phyloP scores from a whole-genome alignment of 23 tunicate genomes.

The Botrylloides violaceus region DNA sequence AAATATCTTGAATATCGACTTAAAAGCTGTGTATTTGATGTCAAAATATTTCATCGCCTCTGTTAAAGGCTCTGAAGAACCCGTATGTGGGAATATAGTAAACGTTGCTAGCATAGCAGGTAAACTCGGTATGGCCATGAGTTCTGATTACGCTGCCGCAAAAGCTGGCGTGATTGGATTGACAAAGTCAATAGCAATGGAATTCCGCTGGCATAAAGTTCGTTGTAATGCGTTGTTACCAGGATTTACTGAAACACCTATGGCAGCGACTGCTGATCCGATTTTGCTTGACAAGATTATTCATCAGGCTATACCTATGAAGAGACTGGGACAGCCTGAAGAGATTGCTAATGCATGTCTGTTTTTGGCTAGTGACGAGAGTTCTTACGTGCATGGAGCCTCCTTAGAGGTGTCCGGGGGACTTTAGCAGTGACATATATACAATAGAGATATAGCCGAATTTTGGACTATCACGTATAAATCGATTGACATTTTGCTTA shows the following conservation, averaged over 20 bases:
- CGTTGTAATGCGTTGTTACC: slow-evolving; percentile 69
- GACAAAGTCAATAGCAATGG: slow-evolving; percentile 72
- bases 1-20: neutral
- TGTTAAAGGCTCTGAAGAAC: slow-evolving; percentile 16
- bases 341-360: neutral
- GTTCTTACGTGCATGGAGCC: neutral
- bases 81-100: slow-evolving; percentile 10
- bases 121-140: neutral
- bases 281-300: neutral
- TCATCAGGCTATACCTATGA: neutral
- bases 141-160: slow-evolving; percentile 66
- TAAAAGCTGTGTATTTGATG: slow-evolving; percentile 39
- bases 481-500: too few species aligned
- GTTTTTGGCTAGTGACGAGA: neutral
- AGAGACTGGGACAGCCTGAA: neutral
- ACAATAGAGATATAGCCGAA: too few species aligned
- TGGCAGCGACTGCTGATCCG: slow-evolving; percentile 8
- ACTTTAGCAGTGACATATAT: too few species aligned
- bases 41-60: slow-evolving; percentile 41
- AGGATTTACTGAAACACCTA: slow-evolving; percentile 50
- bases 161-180: slow-evolving; percentile 80
- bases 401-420: neutral
- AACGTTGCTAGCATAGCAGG: slow-evolving; percentile 59
- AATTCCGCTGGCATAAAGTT: slow-evolving; percentile 36
- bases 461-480: too few species aligned